phyloP scores from a whole-genome alignment of 2,888 invertebrate species.

The Hemithea aestivaria region DNA sequence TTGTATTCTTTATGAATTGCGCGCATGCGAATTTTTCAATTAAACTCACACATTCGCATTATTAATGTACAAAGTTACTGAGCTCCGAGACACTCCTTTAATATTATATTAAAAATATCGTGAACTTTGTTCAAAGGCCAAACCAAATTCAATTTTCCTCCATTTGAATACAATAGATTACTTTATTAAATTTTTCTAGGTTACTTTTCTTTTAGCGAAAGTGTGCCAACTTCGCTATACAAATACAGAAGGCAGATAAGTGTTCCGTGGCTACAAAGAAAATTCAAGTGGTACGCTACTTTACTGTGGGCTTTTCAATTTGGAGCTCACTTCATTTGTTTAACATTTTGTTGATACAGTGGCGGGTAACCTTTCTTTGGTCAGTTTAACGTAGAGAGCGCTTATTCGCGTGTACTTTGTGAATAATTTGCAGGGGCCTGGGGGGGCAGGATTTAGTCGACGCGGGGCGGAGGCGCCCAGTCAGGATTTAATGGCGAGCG shows the following conservation, averaged over 20 bases:
- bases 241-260: slow-evolving; percentile 6
- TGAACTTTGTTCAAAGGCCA: slow-evolving; percentile 23
- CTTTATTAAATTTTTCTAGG: slow-evolving; percentile 15
- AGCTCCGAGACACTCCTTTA: no score
- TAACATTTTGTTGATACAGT: slow-evolving; percentile 40
- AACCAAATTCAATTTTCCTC: slow-evolving; percentile 28
- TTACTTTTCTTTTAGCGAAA: slow-evolving; percentile 9
- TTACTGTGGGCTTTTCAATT: slow-evolving; percentile 23
- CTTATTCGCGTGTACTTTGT: slow-evolving; percentile 57
- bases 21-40: slow-evolving; percentile 32
- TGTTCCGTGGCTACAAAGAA: slow-evolving; percentile 22
- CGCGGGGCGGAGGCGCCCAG: slow-evolving; percentile 27
- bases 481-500: slow-evolving; percentile 50
- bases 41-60: slow-evolving; percentile 27
- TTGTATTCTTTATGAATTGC: slow-evolving; percentile 62
- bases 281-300: slow-evolving; percentile 11
- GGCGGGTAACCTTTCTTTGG: slow-evolving; percentile 35
- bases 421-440: slow-evolving; percentile 59
- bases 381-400: slow-evolving; percentile 51
- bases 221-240: slow-evolving; percentile 5
- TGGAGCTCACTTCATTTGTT: slow-evolving; percentile 35
- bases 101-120: no score
- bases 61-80: not conserved
- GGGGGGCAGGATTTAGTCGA: slow-evolving; percentile 31
- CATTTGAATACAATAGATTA: slow-evolving; percentile 11